Base-by-base conservation (phyloP, 2,113 vertebrate genomes). In the Rhineura floridana region DNA sequence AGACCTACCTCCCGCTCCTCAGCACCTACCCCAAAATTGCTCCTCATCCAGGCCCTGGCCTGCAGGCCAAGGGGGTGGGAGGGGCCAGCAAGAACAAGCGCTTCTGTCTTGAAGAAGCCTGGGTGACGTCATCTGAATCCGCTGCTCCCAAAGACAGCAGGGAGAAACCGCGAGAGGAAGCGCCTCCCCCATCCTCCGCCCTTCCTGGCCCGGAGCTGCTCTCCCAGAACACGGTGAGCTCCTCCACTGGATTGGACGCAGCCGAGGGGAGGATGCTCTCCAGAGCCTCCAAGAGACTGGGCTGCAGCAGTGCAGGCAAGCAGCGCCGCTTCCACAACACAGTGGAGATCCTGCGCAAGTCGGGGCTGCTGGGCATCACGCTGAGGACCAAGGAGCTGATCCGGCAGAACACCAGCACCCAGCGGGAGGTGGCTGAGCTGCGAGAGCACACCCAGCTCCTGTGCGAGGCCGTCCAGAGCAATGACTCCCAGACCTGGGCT, bases 351-450 rank as follows among this genome's bases (percentile, higher is more conserved):
- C 94, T 98, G 65, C 93, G 90, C 82, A 93, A 93, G 55, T 97
- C 96, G 0, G 97, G 97, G 59, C 88, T 98, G 90, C 96, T 98
- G 88, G 96, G 92, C 1, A 97, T 97, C 88, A 97, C 97, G 3
- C 92, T 98, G 94, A 95, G 96, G 84, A 97, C 96, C 7, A 96
- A 97, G 94, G 96, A 97, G 89, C 94, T 98, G 73, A 96, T 97
- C 69, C 95, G 95, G 70, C 97, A 97, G 79, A 98, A 97, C 91
- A 95, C 94, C 65, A 93, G 90, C 87, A 97, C 97, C 1, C 97
- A 98, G 87, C 86, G 93, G 36, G 96, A 97, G 88, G 90, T 98
- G 67, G 93, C 94, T 70, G 94, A 92, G 84, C 95, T 98, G 17
- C 95, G 92, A 83, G 95, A 95, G 93, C 97, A 98, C 6, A 96